phyloP scores from a whole-genome alignment of 2,113 vertebrate genomes.

The Echinops telfairi region DNA sequence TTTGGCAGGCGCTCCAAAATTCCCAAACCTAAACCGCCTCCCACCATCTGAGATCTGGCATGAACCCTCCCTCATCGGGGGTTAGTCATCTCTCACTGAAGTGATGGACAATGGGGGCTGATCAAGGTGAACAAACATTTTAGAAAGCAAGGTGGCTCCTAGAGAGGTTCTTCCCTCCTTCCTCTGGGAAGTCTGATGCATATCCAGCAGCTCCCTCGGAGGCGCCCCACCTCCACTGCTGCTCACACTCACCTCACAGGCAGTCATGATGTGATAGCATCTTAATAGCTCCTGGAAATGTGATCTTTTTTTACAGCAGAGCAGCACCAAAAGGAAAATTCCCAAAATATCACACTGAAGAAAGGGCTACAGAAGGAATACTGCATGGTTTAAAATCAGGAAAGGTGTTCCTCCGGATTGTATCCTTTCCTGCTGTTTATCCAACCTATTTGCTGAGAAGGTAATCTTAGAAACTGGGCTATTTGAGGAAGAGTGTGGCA shows the following conservation, averaged over 20 bases:
- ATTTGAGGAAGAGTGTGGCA: background rate
- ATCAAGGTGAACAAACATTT: rapidly evolving
- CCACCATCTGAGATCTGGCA: background rate
- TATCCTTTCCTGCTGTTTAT: background rate
- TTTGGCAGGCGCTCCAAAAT: background rate
- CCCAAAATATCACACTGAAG: background rate
- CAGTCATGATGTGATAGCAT: rapidly evolving
- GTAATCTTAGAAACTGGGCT: background rate
- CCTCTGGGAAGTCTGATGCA: background rate
- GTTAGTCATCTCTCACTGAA: background rate
- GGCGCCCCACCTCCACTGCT: background rate
- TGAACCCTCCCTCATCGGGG: too few species aligned
- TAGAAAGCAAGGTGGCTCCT: background rate
- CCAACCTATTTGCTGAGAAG: background rate
- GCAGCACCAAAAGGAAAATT: slow-evolving; percentile 7
- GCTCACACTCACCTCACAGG: rapidly evolving
- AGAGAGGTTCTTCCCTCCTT: background rate
- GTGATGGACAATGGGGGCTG: rapidly evolving
- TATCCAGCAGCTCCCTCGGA: background rate
- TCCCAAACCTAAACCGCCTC: rapidly evolving
- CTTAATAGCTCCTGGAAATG: background rate
- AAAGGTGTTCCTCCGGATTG: background rate
- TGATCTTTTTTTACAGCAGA: background rate
- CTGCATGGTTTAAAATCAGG: background rate
- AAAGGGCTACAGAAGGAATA: background rate